These are phyloP conservation scores for Hemibagrus guttatus DNA, from an alignment of 2,797 vertebrate genomes.

Conservation along the genomic window DNA sequence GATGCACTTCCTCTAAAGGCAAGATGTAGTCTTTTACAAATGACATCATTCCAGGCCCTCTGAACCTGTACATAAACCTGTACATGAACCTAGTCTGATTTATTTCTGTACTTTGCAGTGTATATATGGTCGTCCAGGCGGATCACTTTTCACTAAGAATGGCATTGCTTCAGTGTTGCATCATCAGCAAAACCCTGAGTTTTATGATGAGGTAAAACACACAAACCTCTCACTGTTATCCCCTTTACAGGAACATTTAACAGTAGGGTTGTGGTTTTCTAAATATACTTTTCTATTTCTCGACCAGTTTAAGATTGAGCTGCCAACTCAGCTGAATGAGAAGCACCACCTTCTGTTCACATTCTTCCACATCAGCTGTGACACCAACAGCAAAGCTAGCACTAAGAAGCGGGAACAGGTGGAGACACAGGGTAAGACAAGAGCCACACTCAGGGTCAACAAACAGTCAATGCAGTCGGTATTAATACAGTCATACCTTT, in stretches of 20 bases:
- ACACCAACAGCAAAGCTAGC: conserved; percentile 81
- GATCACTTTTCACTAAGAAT: conserved; percentile 84
- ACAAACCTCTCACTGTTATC: neutral
- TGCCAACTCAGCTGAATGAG: conserved; percentile 92
- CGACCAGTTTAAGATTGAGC: conserved; percentile 67
- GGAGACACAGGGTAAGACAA: conserved; percentile 86
- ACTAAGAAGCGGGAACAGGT: conserved; percentile 90
- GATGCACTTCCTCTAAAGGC: conserved; percentile 88
- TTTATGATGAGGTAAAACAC: conserved; percentile 90
- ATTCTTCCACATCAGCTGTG: conserved; percentile 94
- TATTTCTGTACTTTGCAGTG: conserved; percentile 73
- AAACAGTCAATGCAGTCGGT: neutral
- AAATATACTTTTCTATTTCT: neutral
- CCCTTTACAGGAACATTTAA: neutral
- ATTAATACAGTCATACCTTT: neutral
- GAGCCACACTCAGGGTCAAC: neutral
- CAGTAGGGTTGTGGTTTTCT: neutral
- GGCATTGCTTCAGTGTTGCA: conserved; percentile 87
- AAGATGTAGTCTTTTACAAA: conserved; percentile 18
- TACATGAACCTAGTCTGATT: neutral
- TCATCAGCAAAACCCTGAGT: conserved; percentile 97
- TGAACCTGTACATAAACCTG: neutral
- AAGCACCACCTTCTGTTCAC: conserved; percentile 96
- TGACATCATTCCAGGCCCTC: neutral
- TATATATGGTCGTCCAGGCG: conserved; percentile 91